Base-by-base conservation (phyloP, 2,113 vertebrate species). In the Pachypanchax playfairii region DNA sequence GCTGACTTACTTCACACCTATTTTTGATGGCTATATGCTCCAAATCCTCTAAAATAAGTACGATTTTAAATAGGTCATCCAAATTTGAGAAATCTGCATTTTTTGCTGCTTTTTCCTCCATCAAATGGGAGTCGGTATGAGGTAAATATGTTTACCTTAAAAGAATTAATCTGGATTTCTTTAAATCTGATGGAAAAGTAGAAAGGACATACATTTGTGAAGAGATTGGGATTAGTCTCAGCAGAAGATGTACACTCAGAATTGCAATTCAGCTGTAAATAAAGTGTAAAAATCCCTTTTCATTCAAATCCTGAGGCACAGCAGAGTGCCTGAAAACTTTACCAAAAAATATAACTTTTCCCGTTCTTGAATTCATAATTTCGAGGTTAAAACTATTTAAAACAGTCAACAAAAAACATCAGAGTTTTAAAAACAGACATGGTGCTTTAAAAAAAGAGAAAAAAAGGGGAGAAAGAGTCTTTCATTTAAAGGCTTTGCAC, bases 1-100 rank as follows among this genome's bases (percentile, higher is more conserved):
- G 44, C 55, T 68, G 56, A 66, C 47, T 77, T 4, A 43, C 17
- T 22, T 66, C 51, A 61, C 18, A 47, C 60, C 41, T 70, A 15
- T 25, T 43, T 54, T 31, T 47, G 63, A 48, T 38, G 20, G 50
- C 8, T 44, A 52, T 15, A 51, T 49, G 15, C 29, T 1, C 25
- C 8, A 6, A 4, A n/a, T 9, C 20, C 8, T 39, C 20, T 3
- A 18, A 12, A 26, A 65, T 1, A 39, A 29, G 35, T 12, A 20
- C 28, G 55, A 59, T 61, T 39, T 69, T 47, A 65, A 57, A 61
- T 22, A 35, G 43, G 21, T 21, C 21, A 42, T 18, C 11, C 21
- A 18, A 3, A 56, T 39, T 59, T 66, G 36, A 29, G 28, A 29
- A 29, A 4, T 29, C 28, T 5, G 50, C 58, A 22, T 25, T 31